Percentiles rank a stretch among this genome's conserved stretches.
Conservation (phyloP, 2,888 invertebrate species). For the Scaptomyza caliginosa region DNA sequence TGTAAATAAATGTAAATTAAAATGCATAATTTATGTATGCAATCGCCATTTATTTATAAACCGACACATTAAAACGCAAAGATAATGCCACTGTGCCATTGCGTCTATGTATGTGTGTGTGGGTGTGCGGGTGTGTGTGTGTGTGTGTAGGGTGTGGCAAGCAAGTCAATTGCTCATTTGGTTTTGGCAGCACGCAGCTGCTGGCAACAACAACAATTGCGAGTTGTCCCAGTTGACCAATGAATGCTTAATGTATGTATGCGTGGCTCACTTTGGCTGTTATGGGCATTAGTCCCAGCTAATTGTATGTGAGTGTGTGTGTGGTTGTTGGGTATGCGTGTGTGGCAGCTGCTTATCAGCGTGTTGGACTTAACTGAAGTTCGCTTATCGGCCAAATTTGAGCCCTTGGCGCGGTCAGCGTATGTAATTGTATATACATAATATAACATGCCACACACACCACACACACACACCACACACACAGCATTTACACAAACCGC, state of each 20-base stretch:
- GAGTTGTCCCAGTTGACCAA: conserved; percentile 71
- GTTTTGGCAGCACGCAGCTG: conserved; percentile 78
- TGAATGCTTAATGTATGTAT: conserved; percentile 74
- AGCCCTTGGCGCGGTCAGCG: conserved; percentile 69
- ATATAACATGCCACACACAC: conserved; percentile 34
- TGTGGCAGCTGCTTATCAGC: conserved; percentile 66
- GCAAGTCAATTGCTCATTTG: conserved; percentile 78
- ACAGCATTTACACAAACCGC: background rate
- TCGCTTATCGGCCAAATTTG: conserved; percentile 72
- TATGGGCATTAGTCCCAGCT: conserved; percentile 60
- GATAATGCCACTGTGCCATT: conserved; percentile 57
- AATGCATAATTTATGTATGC: conserved; percentile 77
- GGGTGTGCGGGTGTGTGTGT: background rate
- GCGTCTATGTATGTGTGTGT: background rate
- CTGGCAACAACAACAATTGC: conserved; percentile 54
- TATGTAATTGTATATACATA: conserved; percentile 69
- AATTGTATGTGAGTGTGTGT: conserved; percentile 52
- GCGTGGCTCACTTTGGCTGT: conserved; percentile 28
- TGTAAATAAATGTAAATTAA: conserved; percentile 79
- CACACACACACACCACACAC: background rate
- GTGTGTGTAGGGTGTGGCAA: conserved; percentile 46
- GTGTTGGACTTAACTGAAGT: conserved; percentile 62
- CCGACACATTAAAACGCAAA: conserved; percentile 78
- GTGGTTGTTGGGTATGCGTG: conserved; percentile 37
- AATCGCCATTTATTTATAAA: conserved; percentile 79